These are phyloP conservation scores for Dorcus hopei DNA, from an alignment of 2,888 invertebrate genomes.

Conservation along the genomic window DNA sequence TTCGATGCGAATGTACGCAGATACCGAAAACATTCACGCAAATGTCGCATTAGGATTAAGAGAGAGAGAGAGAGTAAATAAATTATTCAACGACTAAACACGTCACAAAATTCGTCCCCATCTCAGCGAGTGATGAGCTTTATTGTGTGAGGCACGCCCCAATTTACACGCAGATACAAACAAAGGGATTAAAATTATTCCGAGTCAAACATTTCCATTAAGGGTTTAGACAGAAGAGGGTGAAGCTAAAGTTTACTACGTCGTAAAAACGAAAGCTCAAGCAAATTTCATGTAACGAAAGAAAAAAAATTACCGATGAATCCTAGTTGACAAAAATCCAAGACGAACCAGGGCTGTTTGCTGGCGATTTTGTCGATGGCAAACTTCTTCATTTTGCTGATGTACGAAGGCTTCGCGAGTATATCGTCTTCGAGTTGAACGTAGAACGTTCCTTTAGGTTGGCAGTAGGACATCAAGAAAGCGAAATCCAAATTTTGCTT, in stretches of 20 bases:
- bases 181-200: no score
- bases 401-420: slow-evolving; percentile 78
- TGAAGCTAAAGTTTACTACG: no score
- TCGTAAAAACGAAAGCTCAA: not conserved
- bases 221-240: no score
- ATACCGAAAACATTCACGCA: no score
- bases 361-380: slow-evolving; percentile 72
- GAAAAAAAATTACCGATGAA: slow-evolving; percentile 72
- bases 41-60: no score
- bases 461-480: slow-evolving; percentile 91
- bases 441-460: slow-evolving; percentile 84
- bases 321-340: slow-evolving; percentile 91
- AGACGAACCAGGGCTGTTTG: slow-evolving; percentile 81
- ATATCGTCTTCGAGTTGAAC: slow-evolving; percentile 94
- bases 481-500: slow-evolving; percentile 94
- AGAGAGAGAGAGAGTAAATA: not conserved
- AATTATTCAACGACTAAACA: not conserved
- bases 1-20: no score
- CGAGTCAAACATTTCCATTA: no score
- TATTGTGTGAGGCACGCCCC: no score
- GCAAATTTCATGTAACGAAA: not conserved
- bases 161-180: no score
- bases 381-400: slow-evolving; percentile 80
- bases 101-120: not conserved
- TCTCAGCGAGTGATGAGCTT: no score